Evolutionary conservation across 1,140 invertebrate species (phyloP).

Genomic region (Calycopis cecrops): DNA sequence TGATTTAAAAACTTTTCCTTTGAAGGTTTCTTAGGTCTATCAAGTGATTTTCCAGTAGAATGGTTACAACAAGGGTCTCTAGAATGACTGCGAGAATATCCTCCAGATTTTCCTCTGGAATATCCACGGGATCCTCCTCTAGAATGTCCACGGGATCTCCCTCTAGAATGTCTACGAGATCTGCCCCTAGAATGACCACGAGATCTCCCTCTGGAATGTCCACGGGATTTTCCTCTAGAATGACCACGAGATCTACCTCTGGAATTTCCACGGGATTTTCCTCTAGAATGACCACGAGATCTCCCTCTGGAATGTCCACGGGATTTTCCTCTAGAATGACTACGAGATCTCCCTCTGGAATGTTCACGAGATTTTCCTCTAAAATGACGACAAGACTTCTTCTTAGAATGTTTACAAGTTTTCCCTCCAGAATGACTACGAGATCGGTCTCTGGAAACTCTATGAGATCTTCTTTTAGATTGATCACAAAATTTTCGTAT

Average conservation of each 20-base stretch:
- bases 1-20: too few species aligned
- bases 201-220: conserved; percentile 7
- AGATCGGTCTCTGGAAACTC: conserved; percentile 11
- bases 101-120: conserved; percentile 11
- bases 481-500: conserved; percentile 17
- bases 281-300: conserved; percentile 14
- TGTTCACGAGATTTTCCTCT: conserved; percentile 12
- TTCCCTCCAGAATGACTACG: conserved; percentile 1
- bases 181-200: conserved; percentile 13
- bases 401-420: not conserved
- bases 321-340: not conserved
- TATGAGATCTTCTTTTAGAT: conserved; percentile 18
- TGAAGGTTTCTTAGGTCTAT: too few species aligned
- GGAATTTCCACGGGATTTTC: conserved; percentile 7
- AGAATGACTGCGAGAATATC: too few species aligned
- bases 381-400: conserved; percentile 9
- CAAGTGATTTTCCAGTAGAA: not conserved
- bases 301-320: conserved; percentile 3
- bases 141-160: conserved; percentile 15
- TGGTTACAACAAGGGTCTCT: too few species aligned
- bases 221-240: conserved; percentile 10
- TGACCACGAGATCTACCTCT: conserved; percentile 1
- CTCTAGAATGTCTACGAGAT: conserved; percentile 10
- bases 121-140: conserved; percentile 17
- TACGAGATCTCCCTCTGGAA: not conserved